Evolutionary conservation across 2,888 invertebrate species (phyloP).

Genomic region (Slavum lentiscoides): DNA sequence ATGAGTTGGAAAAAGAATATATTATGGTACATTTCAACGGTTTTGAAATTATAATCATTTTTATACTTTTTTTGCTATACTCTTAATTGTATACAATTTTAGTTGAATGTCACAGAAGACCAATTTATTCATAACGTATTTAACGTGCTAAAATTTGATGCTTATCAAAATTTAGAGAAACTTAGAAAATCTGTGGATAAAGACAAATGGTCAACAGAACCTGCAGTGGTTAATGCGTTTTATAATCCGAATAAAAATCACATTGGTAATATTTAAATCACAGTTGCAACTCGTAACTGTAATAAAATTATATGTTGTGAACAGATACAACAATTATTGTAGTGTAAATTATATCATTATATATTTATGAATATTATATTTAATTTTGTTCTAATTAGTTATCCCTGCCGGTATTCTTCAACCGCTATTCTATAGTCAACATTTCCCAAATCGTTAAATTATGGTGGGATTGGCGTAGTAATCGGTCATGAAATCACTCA

Average conservation of each 20-base stretch:
- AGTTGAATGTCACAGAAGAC: slow-evolving; percentile 72
- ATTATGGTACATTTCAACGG: slow-evolving; percentile 55
- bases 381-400: slow-evolving; percentile 62
- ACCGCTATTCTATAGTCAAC: slow-evolving; percentile 82
- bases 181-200: slow-evolving; percentile 77
- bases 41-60: neutral
- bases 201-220: slow-evolving; percentile 83
- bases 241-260: slow-evolving; percentile 92
- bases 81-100: slow-evolving; percentile 54
- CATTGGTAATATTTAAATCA: slow-evolving; percentile 68
- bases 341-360: neutral
- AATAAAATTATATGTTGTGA: neutral
- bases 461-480: slow-evolving; percentile 83
- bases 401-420: slow-evolving; percentile 86
- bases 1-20: slow-evolving; percentile 78
- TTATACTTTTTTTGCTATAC: neutral
- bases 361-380: neutral
- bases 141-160: slow-evolving; percentile 72
- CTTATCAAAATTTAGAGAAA: slow-evolving; percentile 71
- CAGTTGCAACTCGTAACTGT: neutral
- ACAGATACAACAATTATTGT: neutral
- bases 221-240: slow-evolving; percentile 88
- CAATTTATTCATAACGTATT: slow-evolving; percentile 74
- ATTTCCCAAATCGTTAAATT: slow-evolving; percentile 80
- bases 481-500: slow-evolving; percentile 86